Percentiles rank a stretch among this genome's conserved stretches.
These are phyloP conservation scores for Campaea margaritaria DNA, from an alignment of 2,888 invertebrate species.

Conservation along the genomic window DNA sequence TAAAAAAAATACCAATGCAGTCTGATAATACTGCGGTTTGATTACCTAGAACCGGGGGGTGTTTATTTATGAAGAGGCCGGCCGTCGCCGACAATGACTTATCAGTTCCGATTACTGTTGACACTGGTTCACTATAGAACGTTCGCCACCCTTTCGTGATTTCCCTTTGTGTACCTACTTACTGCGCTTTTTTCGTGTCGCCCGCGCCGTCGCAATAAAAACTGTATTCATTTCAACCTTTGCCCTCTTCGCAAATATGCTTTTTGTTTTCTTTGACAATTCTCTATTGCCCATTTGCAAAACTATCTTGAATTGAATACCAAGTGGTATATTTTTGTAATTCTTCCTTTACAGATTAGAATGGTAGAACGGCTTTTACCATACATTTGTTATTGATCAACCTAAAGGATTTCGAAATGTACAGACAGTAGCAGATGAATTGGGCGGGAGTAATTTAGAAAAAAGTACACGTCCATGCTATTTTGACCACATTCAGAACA, in stretches of 20 bases:
- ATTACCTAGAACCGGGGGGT: conserved; percentile 58
- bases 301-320: not conserved
- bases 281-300: conserved; percentile 1
- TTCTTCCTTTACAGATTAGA: too few relatives aligned
- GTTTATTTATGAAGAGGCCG: conserved; percentile 59
- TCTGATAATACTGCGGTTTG: conserved; percentile 55
- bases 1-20: conserved; percentile 19
- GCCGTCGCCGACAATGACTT: conserved; percentile 54
- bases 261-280: conserved; percentile 11
- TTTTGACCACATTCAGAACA: too few relatives aligned
- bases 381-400: too few relatives aligned
- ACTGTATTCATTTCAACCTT: conserved; percentile 9
- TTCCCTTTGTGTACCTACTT: conserved; percentile 42
- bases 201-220: too few relatives aligned
- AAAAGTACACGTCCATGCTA: too few relatives aligned
- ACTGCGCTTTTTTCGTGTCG: conserved; percentile 31
- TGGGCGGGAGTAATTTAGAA: too few relatives aligned
- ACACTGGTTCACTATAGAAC: conserved; percentile 51
- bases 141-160: conserved; percentile 40
- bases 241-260: not conserved
- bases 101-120: conserved; percentile 66
- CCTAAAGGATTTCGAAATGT: too few relatives aligned
- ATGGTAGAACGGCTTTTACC: too few relatives aligned
- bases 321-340: too few relatives aligned
- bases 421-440: too few relatives aligned